Conservation (phyloP, 1,140 invertebrate genomes). For the Dreissena polymorpha region DNA sequence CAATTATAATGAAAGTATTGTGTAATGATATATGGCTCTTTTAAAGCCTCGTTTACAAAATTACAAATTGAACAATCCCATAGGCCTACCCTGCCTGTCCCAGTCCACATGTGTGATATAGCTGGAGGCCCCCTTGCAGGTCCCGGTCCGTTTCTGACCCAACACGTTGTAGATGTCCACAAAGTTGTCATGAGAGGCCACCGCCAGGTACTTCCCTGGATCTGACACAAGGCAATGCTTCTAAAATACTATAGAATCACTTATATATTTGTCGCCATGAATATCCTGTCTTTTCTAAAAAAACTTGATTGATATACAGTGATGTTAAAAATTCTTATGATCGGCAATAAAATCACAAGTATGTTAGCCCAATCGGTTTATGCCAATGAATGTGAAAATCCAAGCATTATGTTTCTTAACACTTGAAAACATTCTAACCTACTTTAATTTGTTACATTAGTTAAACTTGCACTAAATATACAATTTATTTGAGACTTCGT, state of each 20-base stretch:
- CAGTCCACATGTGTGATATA: constrained; percentile 80
- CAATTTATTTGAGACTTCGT: neutral
- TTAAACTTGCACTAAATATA: neutral
- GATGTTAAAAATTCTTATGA: too few relatives aligned
- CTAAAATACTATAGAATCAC: neutral
- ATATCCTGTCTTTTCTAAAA: too few relatives aligned
- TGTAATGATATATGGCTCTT: too few relatives aligned
- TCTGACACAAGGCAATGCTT: constrained; percentile 62
- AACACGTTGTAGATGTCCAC: constrained; percentile 80
- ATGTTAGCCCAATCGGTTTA: too few relatives aligned
- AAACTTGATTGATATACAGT: too few relatives aligned
- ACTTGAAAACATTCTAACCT: too few relatives aligned
- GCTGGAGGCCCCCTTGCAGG: constrained; percentile 79
- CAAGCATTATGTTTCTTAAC: neutral
- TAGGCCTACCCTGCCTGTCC: constrained; percentile 75
- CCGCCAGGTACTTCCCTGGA: constrained; percentile 79
- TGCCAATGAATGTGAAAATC: neutral
- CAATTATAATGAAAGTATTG: too few relatives aligned
- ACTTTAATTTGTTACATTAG: neutral
- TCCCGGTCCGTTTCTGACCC: constrained; percentile 78
- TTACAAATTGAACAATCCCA: too few relatives aligned
- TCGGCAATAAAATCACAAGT: too few relatives aligned
- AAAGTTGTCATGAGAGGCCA: constrained; percentile 81
- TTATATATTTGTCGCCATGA: too few relatives aligned
- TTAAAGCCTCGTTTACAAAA: too few relatives aligned